Evolutionary conservation across 2,797 vertebrate genomes (phyloP).

Genomic region (Coracias cyanogaster): DNA sequence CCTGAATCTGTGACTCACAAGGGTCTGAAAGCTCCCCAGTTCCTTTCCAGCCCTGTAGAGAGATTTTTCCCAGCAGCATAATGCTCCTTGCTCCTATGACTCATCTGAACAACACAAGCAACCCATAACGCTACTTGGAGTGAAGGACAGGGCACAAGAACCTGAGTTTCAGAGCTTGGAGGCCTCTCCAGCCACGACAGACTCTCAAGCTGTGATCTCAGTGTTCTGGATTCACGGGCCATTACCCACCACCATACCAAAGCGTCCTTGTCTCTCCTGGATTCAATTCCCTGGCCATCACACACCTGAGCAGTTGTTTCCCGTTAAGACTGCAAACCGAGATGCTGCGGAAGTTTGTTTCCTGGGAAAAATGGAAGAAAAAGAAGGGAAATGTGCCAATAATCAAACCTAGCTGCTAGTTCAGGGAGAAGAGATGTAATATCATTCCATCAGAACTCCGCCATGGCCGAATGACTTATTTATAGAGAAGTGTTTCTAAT

Average conservation of each 20-base stretch:
- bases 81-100: no score
- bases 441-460: neutral
- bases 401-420: neutral
- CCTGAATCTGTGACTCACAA: neutral
- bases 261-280: neutral
- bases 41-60: neutral
- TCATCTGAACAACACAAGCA: neutral
- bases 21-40: neutral
- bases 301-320: neutral
- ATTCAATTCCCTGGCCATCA: neutral
- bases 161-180: neutral
- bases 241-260: neutral
- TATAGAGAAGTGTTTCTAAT: constrained; percentile 36
- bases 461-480: constrained; percentile 1
- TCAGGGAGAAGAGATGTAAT: neutral
- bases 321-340: neutral
- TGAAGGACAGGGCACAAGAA: neutral
- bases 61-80: neutral
- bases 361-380: neutral
- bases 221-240: neutral
- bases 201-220: neutral
- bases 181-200: neutral
- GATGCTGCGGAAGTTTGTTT: neutral
- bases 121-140: neutral
- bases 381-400: neutral